Base-by-base conservation (phyloP, 2,797 vertebrate species). In the Gymnodraco acuticeps region DNA sequence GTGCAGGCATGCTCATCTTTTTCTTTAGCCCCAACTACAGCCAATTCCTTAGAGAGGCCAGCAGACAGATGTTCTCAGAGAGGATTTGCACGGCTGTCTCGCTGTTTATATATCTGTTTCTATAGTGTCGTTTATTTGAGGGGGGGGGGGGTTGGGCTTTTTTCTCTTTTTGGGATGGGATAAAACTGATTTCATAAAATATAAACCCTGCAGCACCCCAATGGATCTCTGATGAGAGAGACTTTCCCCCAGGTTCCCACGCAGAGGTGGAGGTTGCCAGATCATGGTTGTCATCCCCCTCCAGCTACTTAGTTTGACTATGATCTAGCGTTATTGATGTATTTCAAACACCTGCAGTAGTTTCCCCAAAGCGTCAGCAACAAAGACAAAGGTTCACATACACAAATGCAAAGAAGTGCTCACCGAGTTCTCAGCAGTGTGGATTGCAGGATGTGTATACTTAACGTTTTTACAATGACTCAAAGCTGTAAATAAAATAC, bases 31-130 rank as follows among this genome's bases (percentile, higher is more conserved):
- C 64, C 72, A 63, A 69, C 81, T 81, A 65, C 70, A 87, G 87
- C 85, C 90, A 88, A 90, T 86, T 92, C 90, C 86, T 80, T 72
- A 3, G 85, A 92, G 87, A 89, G 89, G 80, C 76, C 77, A 80
- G 68, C 82, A 90, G 83, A 91, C 92, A 91, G 92, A 93, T 94
- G 91, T 93, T 94, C 68, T 61, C 61, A 70, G 73, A 88, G 81
- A 84, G 84, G 86, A 86, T 93, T 88, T 88, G 82, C 77, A 69
- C 70, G 56, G 77, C 87, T 84, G 27, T 82, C 60, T 86, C 70
- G 78, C 73, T 80, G 79, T 91, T 88, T 82, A 80, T 87, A 88
- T 87, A 86, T 87, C 66, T 61, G 43, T 84, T 72, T 80, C 58
- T 87, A 70, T 78, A 75, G 78, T 83, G 79, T 79, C 75, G 81